These are phyloP conservation scores for Limanda limanda DNA, from an alignment of 2,113 vertebrate species.

Conservation along the genomic window DNA sequence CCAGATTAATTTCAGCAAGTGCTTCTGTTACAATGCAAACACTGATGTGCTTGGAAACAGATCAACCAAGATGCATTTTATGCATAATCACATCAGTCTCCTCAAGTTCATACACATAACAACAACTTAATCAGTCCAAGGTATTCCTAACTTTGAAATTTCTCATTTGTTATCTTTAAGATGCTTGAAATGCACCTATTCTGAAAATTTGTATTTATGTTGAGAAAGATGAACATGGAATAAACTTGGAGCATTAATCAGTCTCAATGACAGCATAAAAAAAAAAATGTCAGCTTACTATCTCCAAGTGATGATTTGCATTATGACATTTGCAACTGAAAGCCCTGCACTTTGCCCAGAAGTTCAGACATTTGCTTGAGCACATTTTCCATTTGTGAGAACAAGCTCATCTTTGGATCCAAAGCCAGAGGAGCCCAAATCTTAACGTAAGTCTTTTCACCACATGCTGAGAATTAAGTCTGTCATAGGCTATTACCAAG, in stretches of 20 bases:
- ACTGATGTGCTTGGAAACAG: too few species aligned
- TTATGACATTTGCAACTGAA: not conserved
- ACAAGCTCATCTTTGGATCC: not conserved
- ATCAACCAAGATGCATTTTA: too few species aligned
- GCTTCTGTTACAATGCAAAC: not conserved
- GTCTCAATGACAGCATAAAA: not conserved
- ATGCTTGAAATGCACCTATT: not conserved
- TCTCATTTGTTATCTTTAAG: too few species aligned
- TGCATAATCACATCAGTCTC: too few species aligned
- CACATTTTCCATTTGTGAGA: not conserved
- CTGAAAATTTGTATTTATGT: not conserved
- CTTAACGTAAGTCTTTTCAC: constrained; percentile 3
- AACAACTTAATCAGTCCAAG: too few species aligned
- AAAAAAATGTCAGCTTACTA: not conserved
- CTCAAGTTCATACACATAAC: too few species aligned
- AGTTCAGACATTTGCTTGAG: not conserved
- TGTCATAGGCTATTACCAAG: not conserved
- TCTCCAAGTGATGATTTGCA: not conserved
- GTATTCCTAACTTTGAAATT: too few species aligned
- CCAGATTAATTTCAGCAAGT: not conserved
- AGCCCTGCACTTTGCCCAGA: not conserved
- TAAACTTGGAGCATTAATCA: not conserved
- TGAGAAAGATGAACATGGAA: not conserved
- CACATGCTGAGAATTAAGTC: not conserved
- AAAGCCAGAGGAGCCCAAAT: not conserved